Evolutionary conservation across 2,113 vertebrate genomes (phyloP).

Genomic region (Xiphophorus couchianus): DNA sequence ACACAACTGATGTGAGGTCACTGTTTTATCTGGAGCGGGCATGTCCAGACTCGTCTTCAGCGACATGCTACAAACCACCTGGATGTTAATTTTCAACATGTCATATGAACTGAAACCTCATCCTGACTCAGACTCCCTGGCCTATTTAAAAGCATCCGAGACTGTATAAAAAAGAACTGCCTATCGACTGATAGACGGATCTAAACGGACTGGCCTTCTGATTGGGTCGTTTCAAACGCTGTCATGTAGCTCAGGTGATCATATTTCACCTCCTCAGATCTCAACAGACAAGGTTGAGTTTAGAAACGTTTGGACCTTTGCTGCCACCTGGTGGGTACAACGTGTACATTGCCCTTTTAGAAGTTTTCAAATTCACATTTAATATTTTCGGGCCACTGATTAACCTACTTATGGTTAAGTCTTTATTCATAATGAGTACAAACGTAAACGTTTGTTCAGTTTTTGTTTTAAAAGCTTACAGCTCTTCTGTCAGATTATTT

Average conservation of each 20-base stretch:
- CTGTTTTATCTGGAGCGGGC: constrained; percentile 6
- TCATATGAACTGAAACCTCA: constrained; percentile 35
- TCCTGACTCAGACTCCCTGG: constrained; percentile 21
- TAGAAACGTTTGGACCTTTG: constrained; percentile 23
- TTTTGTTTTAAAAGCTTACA: background rate
- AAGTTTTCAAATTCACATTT: background rate
- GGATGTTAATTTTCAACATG: constrained; percentile 36
- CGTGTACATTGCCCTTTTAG: too few species aligned
- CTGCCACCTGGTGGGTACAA: constrained; percentile 52
- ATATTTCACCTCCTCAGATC: background rate
- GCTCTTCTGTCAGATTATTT: background rate
- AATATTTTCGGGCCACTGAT: background rate
- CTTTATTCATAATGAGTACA: background rate
- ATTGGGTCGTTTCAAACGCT: background rate
- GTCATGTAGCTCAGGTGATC: background rate
- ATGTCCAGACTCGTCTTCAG: constrained; percentile 40
- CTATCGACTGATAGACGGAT: background rate
- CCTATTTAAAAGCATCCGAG: constrained; percentile 19
- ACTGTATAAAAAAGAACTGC: background rate
- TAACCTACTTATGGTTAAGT: too few species aligned
- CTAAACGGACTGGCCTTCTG: background rate
- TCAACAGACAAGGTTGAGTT: background rate
- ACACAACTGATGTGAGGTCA: background rate
- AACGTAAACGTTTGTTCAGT: background rate
- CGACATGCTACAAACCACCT: background rate